Percentiles rank a stretch among this genome's conserved stretches.
Evolutionary conservation across 1,140 invertebrate species (phyloP).

Genomic region (Zaprionus vittiger): DNA sequence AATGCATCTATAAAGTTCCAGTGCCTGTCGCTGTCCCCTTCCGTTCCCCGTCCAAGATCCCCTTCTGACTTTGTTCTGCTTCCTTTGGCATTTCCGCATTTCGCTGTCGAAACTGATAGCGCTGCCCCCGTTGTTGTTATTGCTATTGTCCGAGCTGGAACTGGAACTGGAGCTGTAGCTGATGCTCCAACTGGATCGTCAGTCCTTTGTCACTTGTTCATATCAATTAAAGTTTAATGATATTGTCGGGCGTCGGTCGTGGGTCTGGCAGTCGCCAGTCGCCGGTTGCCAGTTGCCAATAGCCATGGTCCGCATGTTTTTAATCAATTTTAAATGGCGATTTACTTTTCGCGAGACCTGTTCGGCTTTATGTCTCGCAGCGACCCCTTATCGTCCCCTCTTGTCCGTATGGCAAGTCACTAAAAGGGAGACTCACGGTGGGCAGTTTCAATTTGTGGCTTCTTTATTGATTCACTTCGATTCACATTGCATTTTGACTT

Average conservation of each 20-base stretch:
- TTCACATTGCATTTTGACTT: slow-evolving; percentile 52
- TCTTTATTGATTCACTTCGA: slow-evolving; percentile 56
- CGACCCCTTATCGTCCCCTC: background rate
- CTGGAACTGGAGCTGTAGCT: slow-evolving; percentile 10
- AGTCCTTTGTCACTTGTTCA: slow-evolving; percentile 75
- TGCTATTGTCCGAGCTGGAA: background rate
- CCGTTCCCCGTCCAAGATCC: background rate
- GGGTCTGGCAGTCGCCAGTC: slow-evolving; percentile 10
- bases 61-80: slow-evolving; percentile 55
- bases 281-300: slow-evolving; percentile 17
- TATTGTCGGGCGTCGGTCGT: slow-evolving; percentile 54
- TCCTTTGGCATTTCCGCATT: slow-evolving; percentile 66
- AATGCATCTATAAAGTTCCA: slow-evolving; percentile 64
- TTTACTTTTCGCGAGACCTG: slow-evolving; percentile 62
- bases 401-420: slow-evolving; percentile 6
- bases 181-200: slow-evolving; percentile 9
- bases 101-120: slow-evolving; percentile 60
- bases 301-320: slow-evolving; percentile 66
- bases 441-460: slow-evolving; percentile 30
- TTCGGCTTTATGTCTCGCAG: slow-evolving; percentile 28
- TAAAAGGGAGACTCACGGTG: slow-evolving; percentile 1
- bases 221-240: slow-evolving; percentile 83
- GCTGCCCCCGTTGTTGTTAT: slow-evolving; percentile 36
- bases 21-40: background rate
- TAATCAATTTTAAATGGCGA: slow-evolving; percentile 81